Base-by-base conservation (phyloP, 2,113 vertebrate genomes). In the Callorhinus ursinus region DNA sequence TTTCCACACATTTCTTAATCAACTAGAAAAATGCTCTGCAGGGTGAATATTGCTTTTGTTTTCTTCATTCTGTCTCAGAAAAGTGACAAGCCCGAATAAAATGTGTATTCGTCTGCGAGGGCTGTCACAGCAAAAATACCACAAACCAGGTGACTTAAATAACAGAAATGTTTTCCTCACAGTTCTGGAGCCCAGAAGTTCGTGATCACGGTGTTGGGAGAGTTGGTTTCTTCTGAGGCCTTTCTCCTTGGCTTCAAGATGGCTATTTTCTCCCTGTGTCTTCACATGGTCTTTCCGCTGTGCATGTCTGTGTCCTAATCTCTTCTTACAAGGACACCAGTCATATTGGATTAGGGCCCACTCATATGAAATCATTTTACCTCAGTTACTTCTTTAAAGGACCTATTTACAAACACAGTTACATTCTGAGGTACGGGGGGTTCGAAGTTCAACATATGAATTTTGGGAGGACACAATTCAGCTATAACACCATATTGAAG, bases 1-100 rank as follows among this genome's bases (percentile, higher is more conserved):
- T 93, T 86, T 71, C 83, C 84, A 93, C 12, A 76, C 46, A 8
- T 82, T 91, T 81, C 80, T 85, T 61, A 93, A 87, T 95, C 77
- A 82, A n/a, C 53, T 95, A 74, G 53, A 77, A 97, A 95, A 92
- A 61, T 59, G 31, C 36, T 18, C 55, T 74, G 49, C 76, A 49
- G 59, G 18, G 53, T 46, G 82, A 85, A 95, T 51, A n/a, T 16
- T 63, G 42, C 42, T 61, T 86, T 92, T 72, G 49, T 49, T 76
- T 79, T 87, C 55, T 51, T 88, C 9, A 2, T 33, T 85, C 8
- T 63, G 11, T 42, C 46, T 94, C 88, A 42, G 51, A 14, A 79
- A 80, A 36, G 15, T 63, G 33, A 14, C 36, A 86, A 61, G 3
- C 5, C 4, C 69, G 16, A 71, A 61, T 74, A 51, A 72, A 12